Conservation (phyloP, 2,888 invertebrate genomes). For the Listrodromus nycthemerus region DNA sequence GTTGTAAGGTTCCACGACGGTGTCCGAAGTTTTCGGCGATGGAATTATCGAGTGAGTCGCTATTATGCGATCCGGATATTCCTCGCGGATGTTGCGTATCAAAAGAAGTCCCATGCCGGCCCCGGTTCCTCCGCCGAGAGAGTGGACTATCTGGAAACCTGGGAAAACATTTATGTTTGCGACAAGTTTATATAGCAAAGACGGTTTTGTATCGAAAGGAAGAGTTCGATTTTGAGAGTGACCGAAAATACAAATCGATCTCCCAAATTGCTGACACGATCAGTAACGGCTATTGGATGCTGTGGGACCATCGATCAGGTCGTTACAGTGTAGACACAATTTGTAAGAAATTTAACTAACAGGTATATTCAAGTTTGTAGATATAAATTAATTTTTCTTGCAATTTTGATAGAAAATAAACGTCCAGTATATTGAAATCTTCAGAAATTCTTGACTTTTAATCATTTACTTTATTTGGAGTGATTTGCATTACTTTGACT, state of each 20-base stretch:
- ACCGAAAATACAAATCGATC: too few relatives aligned
- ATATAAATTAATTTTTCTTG: too few relatives aligned
- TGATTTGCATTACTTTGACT: too few relatives aligned
- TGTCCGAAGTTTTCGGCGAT: conserved; percentile 93
- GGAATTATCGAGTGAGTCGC: conserved; percentile 90
- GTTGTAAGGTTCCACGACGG: conserved; percentile 96
- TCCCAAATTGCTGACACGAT: background rate
- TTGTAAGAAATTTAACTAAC: too few relatives aligned
- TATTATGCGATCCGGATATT: conserved; percentile 93
- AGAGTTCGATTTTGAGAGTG: background rate
- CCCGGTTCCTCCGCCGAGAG: conserved; percentile 92
- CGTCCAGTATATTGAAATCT: too few relatives aligned
- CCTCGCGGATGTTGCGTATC: conserved; percentile 93
- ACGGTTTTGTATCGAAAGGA: background rate
- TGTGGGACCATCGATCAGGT: conserved; percentile 89
- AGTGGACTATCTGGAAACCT: conserved; percentile 92
- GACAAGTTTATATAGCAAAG: background rate
- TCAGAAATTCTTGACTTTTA: too few relatives aligned
- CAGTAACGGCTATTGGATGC: background rate
- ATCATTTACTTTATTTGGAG: too few relatives aligned
- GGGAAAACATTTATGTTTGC: background rate
- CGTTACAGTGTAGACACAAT: conserved; percentile 77
- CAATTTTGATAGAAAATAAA: too few relatives aligned
- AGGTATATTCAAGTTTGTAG: too few relatives aligned
- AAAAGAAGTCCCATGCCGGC: conserved; percentile 91